Conservation (phyloP, 2,888 invertebrate species). For the Magallana nippona region DNA sequence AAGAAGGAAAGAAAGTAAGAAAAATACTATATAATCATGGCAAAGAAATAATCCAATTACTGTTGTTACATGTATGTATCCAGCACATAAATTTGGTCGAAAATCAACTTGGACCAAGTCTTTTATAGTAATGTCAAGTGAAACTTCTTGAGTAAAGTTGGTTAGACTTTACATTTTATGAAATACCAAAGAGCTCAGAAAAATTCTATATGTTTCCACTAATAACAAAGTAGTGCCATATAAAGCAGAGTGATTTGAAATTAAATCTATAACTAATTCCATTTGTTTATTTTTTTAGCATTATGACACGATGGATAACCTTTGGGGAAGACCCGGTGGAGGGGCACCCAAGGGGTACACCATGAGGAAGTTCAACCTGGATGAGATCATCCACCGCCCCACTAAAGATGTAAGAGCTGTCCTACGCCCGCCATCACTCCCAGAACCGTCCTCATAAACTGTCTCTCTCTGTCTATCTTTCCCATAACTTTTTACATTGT, state of each 20-base stretch:
- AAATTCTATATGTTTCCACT: too few relatives aligned
- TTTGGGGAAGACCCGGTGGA: constrained; percentile 48
- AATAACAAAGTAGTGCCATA: too few relatives aligned
- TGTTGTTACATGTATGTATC: too few relatives aligned
- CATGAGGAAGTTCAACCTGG: constrained; percentile 43
- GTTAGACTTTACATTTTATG: too few relatives aligned
- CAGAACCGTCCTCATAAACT: not conserved
- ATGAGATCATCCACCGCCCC: constrained; percentile 40
- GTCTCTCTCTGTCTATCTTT: not conserved
- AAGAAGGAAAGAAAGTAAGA: constrained; percentile 44
- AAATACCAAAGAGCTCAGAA: too few relatives aligned
- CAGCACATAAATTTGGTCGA: too few relatives aligned
- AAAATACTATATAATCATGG: too few relatives aligned
- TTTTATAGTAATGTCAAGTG: too few relatives aligned
- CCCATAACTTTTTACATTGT: not conserved
- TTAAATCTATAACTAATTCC: too few relatives aligned
- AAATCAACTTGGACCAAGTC: too few relatives aligned
- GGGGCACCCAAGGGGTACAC: constrained; percentile 47
- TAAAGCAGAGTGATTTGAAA: not conserved
- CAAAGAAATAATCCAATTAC: too few relatives aligned
- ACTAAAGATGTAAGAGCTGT: constrained; percentile 47
- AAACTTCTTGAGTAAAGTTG: too few relatives aligned
- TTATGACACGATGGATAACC: constrained; percentile 46
- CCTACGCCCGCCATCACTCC: not conserved
- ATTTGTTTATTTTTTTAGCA: constrained; percentile 41